phyloP scores from a whole-genome alignment of 2,797 vertebrate species.

The Mus spretus region DNA sequence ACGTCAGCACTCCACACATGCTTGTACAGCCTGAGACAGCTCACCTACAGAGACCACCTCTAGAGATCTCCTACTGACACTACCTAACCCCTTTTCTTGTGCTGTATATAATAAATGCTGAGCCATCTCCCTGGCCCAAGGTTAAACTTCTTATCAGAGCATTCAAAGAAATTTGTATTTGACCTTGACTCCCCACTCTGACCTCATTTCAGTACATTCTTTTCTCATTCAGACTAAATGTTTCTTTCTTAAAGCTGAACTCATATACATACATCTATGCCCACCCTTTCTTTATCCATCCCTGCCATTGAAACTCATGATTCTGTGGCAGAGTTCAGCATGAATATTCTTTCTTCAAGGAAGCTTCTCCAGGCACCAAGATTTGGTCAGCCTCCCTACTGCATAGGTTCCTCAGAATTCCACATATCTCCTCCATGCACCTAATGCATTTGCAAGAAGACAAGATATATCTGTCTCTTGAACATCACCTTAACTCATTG shows the following conservation, averaged over 20 bases:
- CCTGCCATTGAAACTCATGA: background rate
- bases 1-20: background rate
- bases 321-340: background rate
- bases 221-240: background rate
- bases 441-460: background rate
- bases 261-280: background rate
- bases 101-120: background rate
- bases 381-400: background rate
- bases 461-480: background rate
- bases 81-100: background rate
- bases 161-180: background rate
- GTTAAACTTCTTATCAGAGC: background rate
- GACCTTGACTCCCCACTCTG: background rate
- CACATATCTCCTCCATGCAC: background rate
- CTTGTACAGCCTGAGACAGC: background rate
- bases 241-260: background rate
- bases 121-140: background rate
- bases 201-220: too few relatives aligned
- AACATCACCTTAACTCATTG: background rate
- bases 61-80: background rate
- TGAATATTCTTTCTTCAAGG: background rate
- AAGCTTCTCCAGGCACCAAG: background rate
- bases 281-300: background rate
- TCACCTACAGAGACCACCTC: background rate
- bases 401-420: background rate